These are phyloP conservation scores for Cyanoliseus patagonus DNA, from an alignment of 2,113 vertebrate genomes.

Conservation along the genomic window DNA sequence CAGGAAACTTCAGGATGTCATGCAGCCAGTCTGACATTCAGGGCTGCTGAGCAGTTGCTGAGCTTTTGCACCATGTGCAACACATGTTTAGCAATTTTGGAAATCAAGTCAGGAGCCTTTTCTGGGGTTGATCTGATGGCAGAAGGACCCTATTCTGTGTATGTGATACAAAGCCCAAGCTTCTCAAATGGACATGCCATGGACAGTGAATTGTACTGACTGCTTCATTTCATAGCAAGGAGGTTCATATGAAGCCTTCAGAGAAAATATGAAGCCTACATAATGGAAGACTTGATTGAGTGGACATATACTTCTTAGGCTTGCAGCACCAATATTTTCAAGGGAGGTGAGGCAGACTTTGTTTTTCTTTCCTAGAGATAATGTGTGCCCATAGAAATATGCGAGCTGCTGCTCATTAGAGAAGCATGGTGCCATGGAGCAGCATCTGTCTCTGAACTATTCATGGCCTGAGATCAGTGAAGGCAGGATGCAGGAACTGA, in stretches of 20 bases:
- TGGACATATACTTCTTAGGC: background rate
- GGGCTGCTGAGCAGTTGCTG: background rate
- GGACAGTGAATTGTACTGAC: background rate
- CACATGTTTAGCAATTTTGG: slow-evolving; percentile 11
- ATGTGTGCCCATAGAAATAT: background rate
- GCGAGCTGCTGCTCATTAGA: background rate
- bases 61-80: background rate
- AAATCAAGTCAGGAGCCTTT: slow-evolving; percentile 11
- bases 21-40: background rate
- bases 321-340: background rate
- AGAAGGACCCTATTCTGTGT: background rate
- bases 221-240: background rate
- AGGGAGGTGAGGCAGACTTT: background rate
- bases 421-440: background rate
- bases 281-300: background rate
- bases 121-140: background rate
- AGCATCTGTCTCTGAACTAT: background rate
- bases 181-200: background rate
- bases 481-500: background rate
- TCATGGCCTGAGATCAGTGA: background rate
- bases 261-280: background rate
- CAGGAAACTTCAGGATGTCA: slow-evolving; percentile 28
- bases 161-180: background rate
- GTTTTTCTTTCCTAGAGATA: background rate
- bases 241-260: background rate